Evolutionary conservation across 2,113 vertebrate genomes (phyloP).

Genomic region (Ptychochromis oligacanthus): DNA sequence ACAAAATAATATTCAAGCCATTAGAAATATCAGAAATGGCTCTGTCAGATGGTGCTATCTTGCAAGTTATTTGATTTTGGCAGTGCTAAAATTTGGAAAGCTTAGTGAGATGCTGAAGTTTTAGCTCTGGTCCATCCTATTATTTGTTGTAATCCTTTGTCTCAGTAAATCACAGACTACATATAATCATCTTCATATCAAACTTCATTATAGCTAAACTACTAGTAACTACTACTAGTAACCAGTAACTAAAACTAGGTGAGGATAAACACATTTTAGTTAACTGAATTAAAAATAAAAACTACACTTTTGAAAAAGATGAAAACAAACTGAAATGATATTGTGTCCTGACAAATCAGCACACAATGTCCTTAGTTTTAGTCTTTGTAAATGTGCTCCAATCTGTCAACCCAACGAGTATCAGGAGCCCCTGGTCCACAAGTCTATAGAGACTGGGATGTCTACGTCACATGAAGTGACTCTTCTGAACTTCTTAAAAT

Average conservation of each 20-base stretch:
- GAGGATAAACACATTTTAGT: neutral
- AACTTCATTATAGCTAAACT: neutral
- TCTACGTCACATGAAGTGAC: neutral
- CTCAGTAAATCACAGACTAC: neutral
- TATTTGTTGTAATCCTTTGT: neutral
- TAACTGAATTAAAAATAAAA: neutral
- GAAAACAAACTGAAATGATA: neutral
- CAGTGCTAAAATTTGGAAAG: neutral
- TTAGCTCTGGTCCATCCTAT: neutral
- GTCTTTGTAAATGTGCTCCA: no score
- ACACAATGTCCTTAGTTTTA: no score
- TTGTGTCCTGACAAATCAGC: neutral
- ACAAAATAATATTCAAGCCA: neutral
- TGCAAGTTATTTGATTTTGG: neutral
- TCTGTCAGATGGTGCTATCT: neutral
- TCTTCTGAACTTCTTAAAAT: neutral
- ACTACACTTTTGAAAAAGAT: neutral
- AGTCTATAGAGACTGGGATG: no score
- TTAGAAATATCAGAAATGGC: neutral
- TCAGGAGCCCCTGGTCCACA: no score
- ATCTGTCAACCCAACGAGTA: no score
- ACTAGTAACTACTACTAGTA: neutral
- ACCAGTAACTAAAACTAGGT: accelerated
- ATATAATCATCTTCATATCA: no score
- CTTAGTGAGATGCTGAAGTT: neutral